These are phyloP conservation scores for Ictidomys tridecemlineatus DNA, from an alignment of 2,113 vertebrate genomes.

Conservation along the genomic window DNA sequence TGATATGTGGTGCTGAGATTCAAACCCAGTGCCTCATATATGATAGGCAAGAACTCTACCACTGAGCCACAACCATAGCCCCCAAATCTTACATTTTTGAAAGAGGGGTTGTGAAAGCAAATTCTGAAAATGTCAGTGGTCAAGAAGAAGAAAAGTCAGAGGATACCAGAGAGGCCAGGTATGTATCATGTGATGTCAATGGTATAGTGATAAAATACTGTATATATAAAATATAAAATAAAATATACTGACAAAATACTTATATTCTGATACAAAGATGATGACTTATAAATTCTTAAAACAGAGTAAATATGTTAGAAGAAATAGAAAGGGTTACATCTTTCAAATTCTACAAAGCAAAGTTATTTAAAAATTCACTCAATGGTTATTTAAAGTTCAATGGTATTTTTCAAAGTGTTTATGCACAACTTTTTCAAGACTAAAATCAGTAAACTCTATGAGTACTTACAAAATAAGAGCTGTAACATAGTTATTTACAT, in stretches of 20 bases:
- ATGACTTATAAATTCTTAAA: not conserved
- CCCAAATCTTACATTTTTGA: not conserved
- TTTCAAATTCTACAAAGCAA: slow-evolving; percentile 14
- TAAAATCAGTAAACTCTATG: not conserved
- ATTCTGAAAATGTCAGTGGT: not conserved
- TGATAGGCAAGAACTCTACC: no score
- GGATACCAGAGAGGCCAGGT: not conserved
- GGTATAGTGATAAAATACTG: not conserved
- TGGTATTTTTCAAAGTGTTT: slow-evolving; percentile 14
- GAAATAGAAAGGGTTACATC: not conserved
- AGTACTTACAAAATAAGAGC: slow-evolving; percentile 3
- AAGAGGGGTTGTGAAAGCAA: not conserved
- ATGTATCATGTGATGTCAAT: not conserved
- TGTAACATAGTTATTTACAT: not conserved
- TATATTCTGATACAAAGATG: not conserved
- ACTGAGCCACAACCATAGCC: no score
- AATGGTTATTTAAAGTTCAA: slow-evolving; percentile 32
- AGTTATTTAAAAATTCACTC: slow-evolving; percentile 35
- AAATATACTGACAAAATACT: not conserved
- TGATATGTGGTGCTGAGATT: no score
- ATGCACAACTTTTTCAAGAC: not conserved
- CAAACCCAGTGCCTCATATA: no score
- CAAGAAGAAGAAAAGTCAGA: not conserved
- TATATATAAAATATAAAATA: no score
- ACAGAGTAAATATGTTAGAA: not conserved